phyloP scores from a whole-genome alignment of 2,797 vertebrate species.

The Malacoctenus gilli region DNA sequence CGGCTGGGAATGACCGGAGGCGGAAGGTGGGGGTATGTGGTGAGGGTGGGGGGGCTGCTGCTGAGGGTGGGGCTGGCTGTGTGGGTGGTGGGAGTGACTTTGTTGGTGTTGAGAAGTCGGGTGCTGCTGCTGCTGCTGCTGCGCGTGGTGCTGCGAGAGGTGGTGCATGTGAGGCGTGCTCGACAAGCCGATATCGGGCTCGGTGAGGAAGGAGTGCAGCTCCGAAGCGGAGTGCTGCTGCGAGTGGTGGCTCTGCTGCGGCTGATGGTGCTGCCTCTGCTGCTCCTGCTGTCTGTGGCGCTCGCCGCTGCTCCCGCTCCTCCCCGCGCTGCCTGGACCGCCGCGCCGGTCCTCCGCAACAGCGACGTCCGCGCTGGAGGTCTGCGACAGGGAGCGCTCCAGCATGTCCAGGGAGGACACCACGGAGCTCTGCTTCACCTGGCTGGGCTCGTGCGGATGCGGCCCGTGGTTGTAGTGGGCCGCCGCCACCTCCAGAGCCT shows the following conservation, averaged over 20 bases:
- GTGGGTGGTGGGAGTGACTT: slow-evolving; percentile 77
- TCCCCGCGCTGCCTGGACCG: slow-evolving; percentile 65
- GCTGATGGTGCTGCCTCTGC: slow-evolving; percentile 75
- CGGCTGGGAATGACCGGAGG: slow-evolving; percentile 72
- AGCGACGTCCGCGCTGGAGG: slow-evolving; percentile 74
- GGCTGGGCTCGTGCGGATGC: slow-evolving; percentile 79
- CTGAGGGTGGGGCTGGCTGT: slow-evolving; percentile 69
- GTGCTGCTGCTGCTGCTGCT: slow-evolving; percentile 76
- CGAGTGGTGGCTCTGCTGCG: slow-evolving; percentile 68
- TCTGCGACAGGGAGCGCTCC: slow-evolving; percentile 84
- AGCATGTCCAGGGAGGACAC: slow-evolving; percentile 85
- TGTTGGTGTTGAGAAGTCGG: slow-evolving; percentile 74
- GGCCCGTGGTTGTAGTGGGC: slow-evolving; percentile 82
- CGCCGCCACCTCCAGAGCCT: slow-evolving; percentile 85
- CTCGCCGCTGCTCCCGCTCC: slow-evolving; percentile 68
- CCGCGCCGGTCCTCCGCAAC: slow-evolving; percentile 75
- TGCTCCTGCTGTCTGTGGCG: slow-evolving; percentile 75
- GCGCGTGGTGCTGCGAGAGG: slow-evolving; percentile 78
- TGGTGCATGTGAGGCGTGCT: slow-evolving; percentile 81
- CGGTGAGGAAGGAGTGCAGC: slow-evolving; percentile 83
- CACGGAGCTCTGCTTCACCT: slow-evolving; percentile 81
- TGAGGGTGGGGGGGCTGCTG: slow-evolving; percentile 77
- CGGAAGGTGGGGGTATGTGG: slow-evolving; percentile 75
- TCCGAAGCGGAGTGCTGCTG: slow-evolving; percentile 79
- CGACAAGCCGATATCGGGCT: slow-evolving; percentile 80